These are phyloP conservation scores for Illadopsis cleaveri DNA, from an alignment of 2,113 vertebrate genomes.

Conservation along the genomic window DNA sequence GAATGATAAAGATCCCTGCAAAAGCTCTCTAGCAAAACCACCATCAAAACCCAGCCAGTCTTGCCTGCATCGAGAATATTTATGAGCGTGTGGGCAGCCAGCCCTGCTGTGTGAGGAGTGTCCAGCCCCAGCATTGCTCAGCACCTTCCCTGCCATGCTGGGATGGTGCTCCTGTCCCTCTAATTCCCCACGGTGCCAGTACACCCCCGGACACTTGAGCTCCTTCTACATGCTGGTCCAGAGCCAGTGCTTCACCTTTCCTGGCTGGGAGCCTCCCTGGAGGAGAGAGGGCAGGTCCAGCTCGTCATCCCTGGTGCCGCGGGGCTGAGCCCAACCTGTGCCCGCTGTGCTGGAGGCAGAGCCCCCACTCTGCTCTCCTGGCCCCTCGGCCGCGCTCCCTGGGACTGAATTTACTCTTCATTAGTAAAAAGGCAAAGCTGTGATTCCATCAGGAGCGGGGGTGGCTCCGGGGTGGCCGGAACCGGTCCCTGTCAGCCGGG, in stretches of 20 bases:
- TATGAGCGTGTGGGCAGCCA: neutral
- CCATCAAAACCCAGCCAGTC: slow-evolving; percentile 30
- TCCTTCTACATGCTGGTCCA: rapidly evolving
- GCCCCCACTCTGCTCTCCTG: rapidly evolving
- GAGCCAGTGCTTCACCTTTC: neutral
- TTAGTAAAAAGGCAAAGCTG: neutral
- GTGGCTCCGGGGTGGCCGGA: neutral
- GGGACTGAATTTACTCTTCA: neutral
- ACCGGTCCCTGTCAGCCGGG: neutral
- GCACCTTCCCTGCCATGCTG: neutral
- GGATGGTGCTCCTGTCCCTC: rapidly evolving
- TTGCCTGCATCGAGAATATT: slow-evolving; percentile 2
- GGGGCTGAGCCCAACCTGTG: rapidly evolving
- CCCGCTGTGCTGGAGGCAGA: neutral
- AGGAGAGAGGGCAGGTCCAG: rapidly evolving
- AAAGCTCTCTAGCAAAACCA: slow-evolving; percentile 21
- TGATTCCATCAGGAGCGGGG: neutral
- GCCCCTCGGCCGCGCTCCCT: rapidly evolving
- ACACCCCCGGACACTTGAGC: rapidly evolving
- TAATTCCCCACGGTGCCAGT: rapidly evolving
- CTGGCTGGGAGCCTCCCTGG: neutral
- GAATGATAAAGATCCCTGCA: slow-evolving; percentile 40
- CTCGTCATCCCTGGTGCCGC: neutral
- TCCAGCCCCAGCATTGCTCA: neutral
- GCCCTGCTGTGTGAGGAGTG: neutral